Conservation (phyloP, 2,113 vertebrate genomes). For the Nestor notabilis region DNA sequence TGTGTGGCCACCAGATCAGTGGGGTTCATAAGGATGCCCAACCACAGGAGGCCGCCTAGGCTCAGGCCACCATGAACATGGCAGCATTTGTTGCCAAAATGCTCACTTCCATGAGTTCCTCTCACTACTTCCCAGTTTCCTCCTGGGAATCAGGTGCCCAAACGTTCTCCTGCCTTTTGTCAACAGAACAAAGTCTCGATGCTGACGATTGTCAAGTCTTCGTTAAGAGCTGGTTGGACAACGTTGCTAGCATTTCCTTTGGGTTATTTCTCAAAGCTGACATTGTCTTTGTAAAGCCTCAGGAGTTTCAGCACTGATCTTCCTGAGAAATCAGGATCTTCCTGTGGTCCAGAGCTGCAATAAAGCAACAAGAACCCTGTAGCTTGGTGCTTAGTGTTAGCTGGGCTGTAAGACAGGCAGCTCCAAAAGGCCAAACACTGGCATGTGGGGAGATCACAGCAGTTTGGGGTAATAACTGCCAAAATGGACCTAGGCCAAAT, state of each 20-base stretch:
- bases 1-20: not conserved
- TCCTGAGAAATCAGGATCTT: not conserved
- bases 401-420: not conserved
- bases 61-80: not conserved
- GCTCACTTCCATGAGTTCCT: not conserved
- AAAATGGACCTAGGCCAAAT: constrained; percentile 11
- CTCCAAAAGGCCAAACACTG: not conserved
- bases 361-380: not conserved
- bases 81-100: not conserved
- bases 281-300: not conserved
- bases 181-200: not conserved
- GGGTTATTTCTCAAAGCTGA: not conserved
- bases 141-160: not conserved
- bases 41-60: not conserved
- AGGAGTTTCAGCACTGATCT: not conserved
- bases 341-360: not conserved
- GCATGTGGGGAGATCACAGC: not conserved
- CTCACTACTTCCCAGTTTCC: not conserved
- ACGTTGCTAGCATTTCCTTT: not conserved
- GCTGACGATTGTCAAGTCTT: not conserved
- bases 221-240: not conserved
- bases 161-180: not conserved
- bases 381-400: not conserved
- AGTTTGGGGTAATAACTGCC: constrained; percentile 2
- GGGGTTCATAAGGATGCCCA: not conserved